phyloP scores from a whole-genome alignment of 2,888 invertebrate genomes.

The Apoda limacodes region DNA sequence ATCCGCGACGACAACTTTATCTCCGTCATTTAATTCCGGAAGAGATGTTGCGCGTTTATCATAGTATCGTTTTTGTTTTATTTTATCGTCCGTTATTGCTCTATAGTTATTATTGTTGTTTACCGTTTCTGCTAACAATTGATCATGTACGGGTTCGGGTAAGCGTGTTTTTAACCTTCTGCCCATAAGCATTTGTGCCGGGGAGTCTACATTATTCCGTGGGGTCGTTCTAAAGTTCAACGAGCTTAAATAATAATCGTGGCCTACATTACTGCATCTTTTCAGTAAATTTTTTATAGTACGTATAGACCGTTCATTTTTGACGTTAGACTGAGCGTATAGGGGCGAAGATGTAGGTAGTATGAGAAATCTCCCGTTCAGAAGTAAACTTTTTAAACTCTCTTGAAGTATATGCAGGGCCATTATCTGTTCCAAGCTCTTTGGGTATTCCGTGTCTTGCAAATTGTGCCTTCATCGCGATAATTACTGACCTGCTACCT shows the following conservation, averaged over 20 bases:
- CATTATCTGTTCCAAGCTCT: slow-evolving; percentile 12
- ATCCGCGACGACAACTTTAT: no score
- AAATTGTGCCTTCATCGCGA: slow-evolving; percentile 10
- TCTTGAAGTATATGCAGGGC: slow-evolving; percentile 8
- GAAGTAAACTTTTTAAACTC: slow-evolving; percentile 11
- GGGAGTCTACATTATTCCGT: slow-evolving; percentile 9
- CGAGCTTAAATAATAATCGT: slow-evolving; percentile 6
- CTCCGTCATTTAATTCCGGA: no score
- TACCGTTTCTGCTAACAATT: slow-evolving; percentile 5
- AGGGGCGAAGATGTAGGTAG: slow-evolving; percentile 10
- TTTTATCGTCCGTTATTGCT: no score
- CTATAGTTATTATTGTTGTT: slow-evolving; percentile 7
- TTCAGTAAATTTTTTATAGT: slow-evolving; percentile 9
- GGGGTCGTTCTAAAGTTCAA: slow-evolving; percentile 11
- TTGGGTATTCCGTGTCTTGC: slow-evolving; percentile 12
- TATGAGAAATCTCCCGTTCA: slow-evolving; percentile 9
- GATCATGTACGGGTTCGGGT: slow-evolving; percentile 1
- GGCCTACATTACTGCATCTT: slow-evolving; percentile 6
- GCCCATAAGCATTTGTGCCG: slow-evolving; percentile 9
- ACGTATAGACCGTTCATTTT: slow-evolving; percentile 5
- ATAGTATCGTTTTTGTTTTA: no score
- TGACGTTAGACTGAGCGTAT: slow-evolving; percentile 9
- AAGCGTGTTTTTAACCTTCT: slow-evolving; percentile 4
- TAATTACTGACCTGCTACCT: slow-evolving; percentile 4
- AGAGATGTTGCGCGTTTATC: no score